Evolutionary conservation across 2,888 invertebrate species (phyloP), one percentile per base, ranked within the genome.

Genomic region (Xestoiulus laeticollis): DNA sequence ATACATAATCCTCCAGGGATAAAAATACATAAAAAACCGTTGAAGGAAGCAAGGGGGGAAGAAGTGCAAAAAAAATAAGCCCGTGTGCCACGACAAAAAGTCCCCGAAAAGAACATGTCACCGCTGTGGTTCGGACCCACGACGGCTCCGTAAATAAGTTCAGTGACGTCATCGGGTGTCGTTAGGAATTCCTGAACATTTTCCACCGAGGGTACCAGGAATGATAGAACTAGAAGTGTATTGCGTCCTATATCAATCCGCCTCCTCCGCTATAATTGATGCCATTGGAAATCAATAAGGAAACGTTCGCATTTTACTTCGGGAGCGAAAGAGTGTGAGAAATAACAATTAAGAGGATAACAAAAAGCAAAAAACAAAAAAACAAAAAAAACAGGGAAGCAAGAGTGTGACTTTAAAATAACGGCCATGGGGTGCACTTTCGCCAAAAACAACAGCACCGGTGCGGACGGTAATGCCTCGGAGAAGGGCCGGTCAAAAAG

Each of bases 381-480:
- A n/a, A n/a, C n/a, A 82, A 84, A 32, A 30, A 84, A n/a, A 22
- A 26, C 6, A 26, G 14, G 30, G 30, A 4, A 84, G 26, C 30
- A 1, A 19, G 8, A 78, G 84, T 83, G 84, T n/a, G n/a, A 83
- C 19, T 26, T 78, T 5, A 26, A 43, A 43, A 43, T 43, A 43
- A 43, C 68, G 22, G 10, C 68, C 53, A 87, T 87, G 87, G 87
- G 87, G 82, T 87, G 87, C 59, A 83, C 87, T 26, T 83, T 83
- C 44, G 82, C 87, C 82, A 87, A 87, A n/a, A 84, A 83, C 44
- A 82, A 87, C n/a, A 33, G 32, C 3, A 44, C 30, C 82, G 43
- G 30, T 38, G 44, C 26, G 84, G 87, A 87, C 44, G 85, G 22
- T 14, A 53, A 53, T 6, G 30, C 26, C 16, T 8, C 33, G 82